Evolutionary conservation across 2,888 invertebrate species (phyloP).

Genomic region (Hypena proboscidalis): DNA sequence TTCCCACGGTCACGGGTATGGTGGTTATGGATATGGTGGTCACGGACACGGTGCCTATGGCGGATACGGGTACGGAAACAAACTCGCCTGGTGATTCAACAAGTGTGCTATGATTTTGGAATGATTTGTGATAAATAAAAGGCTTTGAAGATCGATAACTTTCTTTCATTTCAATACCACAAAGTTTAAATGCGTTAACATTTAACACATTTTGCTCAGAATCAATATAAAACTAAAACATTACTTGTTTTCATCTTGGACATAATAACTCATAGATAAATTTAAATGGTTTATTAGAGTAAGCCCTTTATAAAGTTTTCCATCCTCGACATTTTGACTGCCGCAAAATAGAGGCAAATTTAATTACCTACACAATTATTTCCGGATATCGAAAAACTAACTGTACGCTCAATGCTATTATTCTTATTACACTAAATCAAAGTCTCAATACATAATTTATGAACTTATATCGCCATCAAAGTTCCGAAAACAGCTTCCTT

Average conservation of each 20-base stretch:
- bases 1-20: constrained; percentile 26
- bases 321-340: too few relatives aligned
- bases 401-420: too few relatives aligned
- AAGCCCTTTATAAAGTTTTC: too few relatives aligned
- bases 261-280: too few relatives aligned
- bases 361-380: too few relatives aligned
- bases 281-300: too few relatives aligned
- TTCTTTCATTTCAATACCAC: not conserved
- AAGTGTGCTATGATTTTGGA: not conserved
- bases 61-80: constrained; percentile 23
- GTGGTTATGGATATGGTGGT: constrained; percentile 20
- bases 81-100: constrained; percentile 36
- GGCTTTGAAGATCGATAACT: not conserved
- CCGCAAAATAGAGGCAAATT: too few relatives aligned
- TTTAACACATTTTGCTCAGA: too few relatives aligned
- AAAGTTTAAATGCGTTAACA: too few relatives aligned
- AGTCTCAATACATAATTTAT: constrained; percentile 2
- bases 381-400: too few relatives aligned
- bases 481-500: constrained; percentile 53
- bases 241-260: too few relatives aligned
- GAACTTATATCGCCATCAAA: constrained; percentile 14
- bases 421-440: not conserved
- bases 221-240: too few relatives aligned
- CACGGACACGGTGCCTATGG: constrained; percentile 22
- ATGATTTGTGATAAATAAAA: constrained; percentile 7